Percentiles rank a stretch among this genome's conserved stretches.
Evolutionary conservation across 2,113 vertebrate species (phyloP).

Genomic region (Taxidea taxus): DNA sequence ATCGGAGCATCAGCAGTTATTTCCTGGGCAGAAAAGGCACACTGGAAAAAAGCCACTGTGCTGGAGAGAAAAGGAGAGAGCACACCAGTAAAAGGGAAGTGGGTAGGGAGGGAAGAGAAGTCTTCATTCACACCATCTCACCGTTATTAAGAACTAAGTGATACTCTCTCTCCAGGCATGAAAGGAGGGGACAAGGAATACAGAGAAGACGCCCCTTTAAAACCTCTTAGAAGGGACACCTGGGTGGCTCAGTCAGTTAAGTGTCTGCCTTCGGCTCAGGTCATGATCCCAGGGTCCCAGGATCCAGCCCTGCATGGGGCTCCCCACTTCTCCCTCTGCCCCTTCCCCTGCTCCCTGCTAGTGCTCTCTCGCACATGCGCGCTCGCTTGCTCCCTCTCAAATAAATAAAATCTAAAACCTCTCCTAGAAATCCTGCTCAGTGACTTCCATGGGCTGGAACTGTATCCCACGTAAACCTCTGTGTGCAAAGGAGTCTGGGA

Average conservation of each 20-base stretch:
- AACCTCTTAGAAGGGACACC: background rate
- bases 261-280: too few relatives aligned
- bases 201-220: background rate
- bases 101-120: background rate
- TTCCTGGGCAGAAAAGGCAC: background rate
- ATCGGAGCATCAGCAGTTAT: background rate
- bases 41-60: background rate
- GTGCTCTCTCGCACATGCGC: too few relatives aligned
- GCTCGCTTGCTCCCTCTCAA: too few relatives aligned
- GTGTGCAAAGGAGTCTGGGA: background rate
- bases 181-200: background rate
- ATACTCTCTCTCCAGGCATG: background rate
- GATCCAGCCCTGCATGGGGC: too few relatives aligned
- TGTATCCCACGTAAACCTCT: background rate
- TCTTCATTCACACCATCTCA: background rate
- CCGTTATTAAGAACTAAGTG: too few relatives aligned
- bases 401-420: background rate
- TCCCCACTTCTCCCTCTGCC: too few relatives aligned
- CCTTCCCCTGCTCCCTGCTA: too few relatives aligned
- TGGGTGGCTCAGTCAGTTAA: background rate
- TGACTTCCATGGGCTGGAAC: background rate
- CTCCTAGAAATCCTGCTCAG: background rate
- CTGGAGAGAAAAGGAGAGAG: background rate
- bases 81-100: background rate
- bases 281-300: too few relatives aligned